Evolutionary conservation across 2,113 vertebrate genomes (phyloP).

Genomic region (Rhinichthys klamathensis): DNA sequence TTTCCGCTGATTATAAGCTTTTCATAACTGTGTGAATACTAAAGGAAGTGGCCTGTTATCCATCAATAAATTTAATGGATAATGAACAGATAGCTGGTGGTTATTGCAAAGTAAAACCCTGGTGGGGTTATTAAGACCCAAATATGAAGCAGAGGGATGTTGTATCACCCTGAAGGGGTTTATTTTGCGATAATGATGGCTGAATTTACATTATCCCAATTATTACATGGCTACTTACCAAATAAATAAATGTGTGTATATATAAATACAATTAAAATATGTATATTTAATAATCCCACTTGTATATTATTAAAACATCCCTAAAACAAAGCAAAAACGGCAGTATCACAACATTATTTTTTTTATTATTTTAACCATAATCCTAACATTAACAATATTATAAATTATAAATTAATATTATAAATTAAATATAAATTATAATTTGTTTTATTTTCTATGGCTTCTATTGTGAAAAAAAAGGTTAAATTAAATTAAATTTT

Average conservation of each 20-base stretch:
- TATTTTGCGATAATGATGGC: not conserved
- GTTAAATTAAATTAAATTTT: no score
- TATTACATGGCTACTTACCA: not conserved
- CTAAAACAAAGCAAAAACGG: not conserved
- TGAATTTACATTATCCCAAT: not conserved
- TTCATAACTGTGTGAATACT: conserved; percentile 8
- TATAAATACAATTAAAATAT: not conserved
- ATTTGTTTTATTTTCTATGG: no score
- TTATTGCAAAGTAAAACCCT: no score
- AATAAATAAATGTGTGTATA: not conserved
- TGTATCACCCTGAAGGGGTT: not conserved
- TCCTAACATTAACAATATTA: not conserved
- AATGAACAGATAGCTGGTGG: not conserved
- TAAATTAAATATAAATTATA: no score
- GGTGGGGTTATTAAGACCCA: not conserved
- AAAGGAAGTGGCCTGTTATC: not conserved
- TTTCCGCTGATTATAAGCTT: not conserved
- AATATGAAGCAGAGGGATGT: not conserved
- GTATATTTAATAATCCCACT: not conserved
- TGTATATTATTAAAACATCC: not conserved
- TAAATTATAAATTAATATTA: no score
- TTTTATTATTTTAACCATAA: not conserved
- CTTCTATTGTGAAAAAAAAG: no score
- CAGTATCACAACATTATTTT: not conserved
- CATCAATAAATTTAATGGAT: not conserved